phyloP scores from a whole-genome alignment of 2,797 vertebrate species.

The Amblyopsis hoosieri region DNA sequence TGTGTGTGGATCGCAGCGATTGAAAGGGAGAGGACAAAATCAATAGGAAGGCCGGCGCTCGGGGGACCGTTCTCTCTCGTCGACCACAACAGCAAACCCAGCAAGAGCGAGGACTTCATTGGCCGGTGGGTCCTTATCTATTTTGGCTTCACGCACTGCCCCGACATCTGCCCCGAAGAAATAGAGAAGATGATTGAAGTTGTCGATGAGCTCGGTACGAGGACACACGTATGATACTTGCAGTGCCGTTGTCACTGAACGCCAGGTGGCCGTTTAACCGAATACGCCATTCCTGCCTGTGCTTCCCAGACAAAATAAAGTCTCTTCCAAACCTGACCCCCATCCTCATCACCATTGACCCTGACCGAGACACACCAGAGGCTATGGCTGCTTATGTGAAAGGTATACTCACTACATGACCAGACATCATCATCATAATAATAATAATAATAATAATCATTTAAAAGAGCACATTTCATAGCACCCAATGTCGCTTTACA shows the following conservation, averaged over 20 bases:
- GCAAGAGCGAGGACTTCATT: conserved; percentile 84
- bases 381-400: conserved; percentile 89
- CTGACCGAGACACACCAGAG: conserved; percentile 88
- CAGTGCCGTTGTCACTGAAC: neutral
- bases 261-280: neutral
- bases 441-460: neutral
- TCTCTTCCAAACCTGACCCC: conserved; percentile 88
- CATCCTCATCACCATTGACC: conserved; percentile 94
- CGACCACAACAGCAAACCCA: conserved; percentile 84
- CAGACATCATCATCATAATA: neutral
- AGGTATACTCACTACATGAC: conserved; percentile 74
- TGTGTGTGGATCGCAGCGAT: conserved; percentile 71
- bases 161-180: conserved; percentile 96
- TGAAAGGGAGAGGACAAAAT: conserved; percentile 84
- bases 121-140: conserved; percentile 94
- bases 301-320: conserved; percentile 80
- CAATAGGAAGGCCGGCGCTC: conserved; percentile 86
- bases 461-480: no score
- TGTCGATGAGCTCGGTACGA: conserved; percentile 90
- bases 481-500: no score
- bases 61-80: conserved; percentile 91
- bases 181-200: conserved; percentile 95
- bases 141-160: conserved; percentile 97
- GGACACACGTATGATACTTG: neutral
- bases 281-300: neutral